These are phyloP conservation scores for Aplodontia rufa DNA, from an alignment of 2,113 vertebrate genomes.

Conservation along the genomic window DNA sequence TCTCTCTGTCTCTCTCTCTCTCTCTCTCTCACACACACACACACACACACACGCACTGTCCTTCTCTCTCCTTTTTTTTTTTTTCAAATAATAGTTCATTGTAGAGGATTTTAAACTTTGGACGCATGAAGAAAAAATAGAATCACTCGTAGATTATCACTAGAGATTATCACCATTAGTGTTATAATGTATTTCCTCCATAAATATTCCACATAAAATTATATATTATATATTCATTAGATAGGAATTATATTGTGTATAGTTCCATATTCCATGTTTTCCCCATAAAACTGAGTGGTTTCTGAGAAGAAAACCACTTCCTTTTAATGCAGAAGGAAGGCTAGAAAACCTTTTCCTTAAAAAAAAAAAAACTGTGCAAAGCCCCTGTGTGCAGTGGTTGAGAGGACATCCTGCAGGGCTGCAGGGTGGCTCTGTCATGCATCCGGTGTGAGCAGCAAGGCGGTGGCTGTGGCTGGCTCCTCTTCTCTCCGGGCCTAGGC, in stretches of 20 bases:
- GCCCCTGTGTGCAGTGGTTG: neutral
- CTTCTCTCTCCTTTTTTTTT: neutral
- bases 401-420: slow-evolving; percentile 25
- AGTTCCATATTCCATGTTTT: neutral
- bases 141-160: neutral
- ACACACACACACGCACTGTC: no score
- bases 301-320: neutral
- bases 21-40: no score
- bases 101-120: neutral
- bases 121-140: slow-evolving; percentile 6
- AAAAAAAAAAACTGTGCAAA: neutral
- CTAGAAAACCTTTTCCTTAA: slow-evolving; percentile 30
- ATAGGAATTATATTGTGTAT: neutral
- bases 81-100: neutral
- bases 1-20: no score
- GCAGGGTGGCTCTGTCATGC: neutral
- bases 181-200: neutral
- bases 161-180: neutral
- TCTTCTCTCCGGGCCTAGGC: neutral
- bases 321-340: slow-evolving; percentile 24
- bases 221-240: neutral
- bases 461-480: neutral
- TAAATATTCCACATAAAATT: neutral
- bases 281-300: neutral
- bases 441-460: neutral